A percentile compares a stretch with the other conserved stretches of the same genome.
Conservation (phyloP, 2,113 vertebrate species). For the Delphinus delphis region DNA sequence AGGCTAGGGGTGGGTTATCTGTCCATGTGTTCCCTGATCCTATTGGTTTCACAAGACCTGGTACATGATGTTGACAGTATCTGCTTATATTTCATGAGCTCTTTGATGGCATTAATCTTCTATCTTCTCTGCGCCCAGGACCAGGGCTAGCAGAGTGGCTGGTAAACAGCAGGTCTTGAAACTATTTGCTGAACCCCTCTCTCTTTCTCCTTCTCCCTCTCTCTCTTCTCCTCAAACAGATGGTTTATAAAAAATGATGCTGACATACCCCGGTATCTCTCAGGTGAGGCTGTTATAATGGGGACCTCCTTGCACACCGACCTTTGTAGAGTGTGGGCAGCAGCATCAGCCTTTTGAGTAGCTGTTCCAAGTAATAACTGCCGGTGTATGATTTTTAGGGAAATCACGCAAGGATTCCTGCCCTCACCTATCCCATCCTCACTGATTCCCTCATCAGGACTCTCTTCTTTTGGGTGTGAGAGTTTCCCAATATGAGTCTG, state of each 20-base stretch:
- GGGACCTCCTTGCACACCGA: background rate
- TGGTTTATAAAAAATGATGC: background rate
- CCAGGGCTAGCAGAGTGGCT: background rate
- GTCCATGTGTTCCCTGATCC: too few species aligned
- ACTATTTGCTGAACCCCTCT: background rate
- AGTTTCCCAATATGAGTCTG: background rate
- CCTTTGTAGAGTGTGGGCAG: background rate
- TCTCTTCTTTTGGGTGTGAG: background rate
- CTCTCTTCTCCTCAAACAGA: background rate
- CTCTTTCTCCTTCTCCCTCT: too few species aligned
- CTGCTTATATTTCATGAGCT: background rate
- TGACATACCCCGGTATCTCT: background rate
- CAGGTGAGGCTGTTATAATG: background rate
- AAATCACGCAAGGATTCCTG: background rate
- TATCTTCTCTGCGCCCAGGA: background rate
- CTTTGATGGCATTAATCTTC: background rate
- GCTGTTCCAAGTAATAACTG: background rate
- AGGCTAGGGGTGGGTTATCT: background rate
- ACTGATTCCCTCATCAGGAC: background rate
- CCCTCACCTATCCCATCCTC: background rate
- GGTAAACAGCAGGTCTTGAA: background rate
- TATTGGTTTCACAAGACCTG: background rate
- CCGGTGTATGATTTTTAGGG: background rate
- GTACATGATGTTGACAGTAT: too few species aligned
- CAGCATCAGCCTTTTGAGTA: background rate